Evolutionary conservation across 2,113 vertebrate genomes (phyloP).

Genomic region (Manacus vitellinus): DNA sequence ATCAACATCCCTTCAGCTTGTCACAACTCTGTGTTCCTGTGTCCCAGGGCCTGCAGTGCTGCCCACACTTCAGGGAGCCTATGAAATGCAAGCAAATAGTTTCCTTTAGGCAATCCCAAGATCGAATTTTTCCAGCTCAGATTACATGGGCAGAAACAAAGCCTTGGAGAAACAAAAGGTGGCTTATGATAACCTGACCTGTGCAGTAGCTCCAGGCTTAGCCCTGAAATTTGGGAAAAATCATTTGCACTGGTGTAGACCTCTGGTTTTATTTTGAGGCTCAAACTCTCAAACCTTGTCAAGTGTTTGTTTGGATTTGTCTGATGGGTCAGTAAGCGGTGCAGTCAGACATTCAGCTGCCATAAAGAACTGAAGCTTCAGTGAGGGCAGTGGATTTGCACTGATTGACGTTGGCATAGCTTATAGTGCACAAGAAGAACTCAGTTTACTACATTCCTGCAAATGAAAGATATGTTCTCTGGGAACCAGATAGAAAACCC

Average conservation of each 20-base stretch:
- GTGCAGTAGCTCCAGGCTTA: background rate
- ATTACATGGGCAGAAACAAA: background rate
- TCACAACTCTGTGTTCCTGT: background rate
- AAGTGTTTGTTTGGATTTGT: background rate
- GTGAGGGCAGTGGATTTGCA: background rate
- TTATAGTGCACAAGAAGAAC: background rate
- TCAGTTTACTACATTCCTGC: background rate
- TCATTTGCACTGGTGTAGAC: background rate
- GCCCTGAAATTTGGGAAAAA: background rate
- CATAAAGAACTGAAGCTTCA: background rate
- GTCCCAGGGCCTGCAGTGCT: accelerated
- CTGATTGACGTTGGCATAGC: background rate
- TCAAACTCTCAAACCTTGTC: background rate
- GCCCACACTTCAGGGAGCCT: background rate
- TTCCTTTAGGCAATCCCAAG: accelerated
- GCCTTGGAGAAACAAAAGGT: background rate
- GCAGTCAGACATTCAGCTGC: background rate
- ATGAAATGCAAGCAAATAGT: background rate
- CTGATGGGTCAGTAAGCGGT: background rate
- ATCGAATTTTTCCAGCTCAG: background rate
- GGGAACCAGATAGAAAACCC: background rate
- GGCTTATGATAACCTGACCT: background rate
- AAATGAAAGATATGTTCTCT: background rate
- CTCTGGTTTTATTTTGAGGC: background rate
- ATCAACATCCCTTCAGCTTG: background rate